Conservation (phyloP, 53 echinoderm and acorn worm species). For the Zoroaster sp. region DNA sequence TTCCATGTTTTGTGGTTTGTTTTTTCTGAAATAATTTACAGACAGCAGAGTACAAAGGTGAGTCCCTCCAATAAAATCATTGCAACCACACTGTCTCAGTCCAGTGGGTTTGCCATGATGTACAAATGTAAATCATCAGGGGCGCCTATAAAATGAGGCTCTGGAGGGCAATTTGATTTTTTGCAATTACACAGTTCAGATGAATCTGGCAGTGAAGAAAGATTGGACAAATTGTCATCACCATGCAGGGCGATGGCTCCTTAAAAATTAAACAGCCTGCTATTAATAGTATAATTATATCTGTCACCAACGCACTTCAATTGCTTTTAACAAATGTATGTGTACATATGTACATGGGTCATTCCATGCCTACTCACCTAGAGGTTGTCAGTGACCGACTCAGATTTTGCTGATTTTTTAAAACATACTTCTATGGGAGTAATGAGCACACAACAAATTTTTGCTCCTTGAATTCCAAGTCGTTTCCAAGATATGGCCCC, state of each 20-base stretch:
- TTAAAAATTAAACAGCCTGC: neutral
- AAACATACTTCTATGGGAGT: no score
- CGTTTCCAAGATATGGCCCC: no score
- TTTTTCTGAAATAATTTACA: neutral
- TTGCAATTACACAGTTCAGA: slow-evolving; percentile 16
- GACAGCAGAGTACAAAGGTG: no score
- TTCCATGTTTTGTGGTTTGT: neutral
- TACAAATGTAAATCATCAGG: neutral
- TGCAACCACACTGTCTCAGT: neutral
- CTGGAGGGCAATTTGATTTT: slow-evolving; percentile 27
- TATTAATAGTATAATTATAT: neutral
- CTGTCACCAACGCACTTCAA: neutral
- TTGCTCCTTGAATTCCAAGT: no score
- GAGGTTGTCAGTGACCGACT: no score
- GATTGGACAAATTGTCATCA: neutral
- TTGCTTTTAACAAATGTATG: no score
- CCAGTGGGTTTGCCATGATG: neutral
- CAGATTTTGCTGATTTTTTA: no score
- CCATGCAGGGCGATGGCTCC: neutral
- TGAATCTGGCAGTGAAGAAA: neutral
- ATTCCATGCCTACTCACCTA: no score
- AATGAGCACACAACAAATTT: no score
- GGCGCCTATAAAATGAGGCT: slow-evolving; percentile 17
- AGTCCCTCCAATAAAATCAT: neutral
- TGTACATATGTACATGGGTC: no score